Conservation (phyloP, 2,888 invertebrate genomes). For the Drosophila prolongata region DNA sequence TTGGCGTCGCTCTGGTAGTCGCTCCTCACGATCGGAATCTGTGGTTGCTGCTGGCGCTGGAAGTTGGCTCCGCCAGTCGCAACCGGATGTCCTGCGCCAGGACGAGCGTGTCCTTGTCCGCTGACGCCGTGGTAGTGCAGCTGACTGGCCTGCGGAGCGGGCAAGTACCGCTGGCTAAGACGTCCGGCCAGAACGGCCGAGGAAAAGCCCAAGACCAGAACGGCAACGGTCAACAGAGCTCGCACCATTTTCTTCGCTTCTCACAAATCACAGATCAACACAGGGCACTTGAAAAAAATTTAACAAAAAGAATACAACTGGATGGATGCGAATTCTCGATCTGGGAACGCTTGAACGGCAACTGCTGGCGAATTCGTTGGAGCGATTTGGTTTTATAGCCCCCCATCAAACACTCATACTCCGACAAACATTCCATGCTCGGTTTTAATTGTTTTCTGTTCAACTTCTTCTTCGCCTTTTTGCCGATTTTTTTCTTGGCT, state of each 20-base stretch:
- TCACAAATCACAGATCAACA: conserved; percentile 17
- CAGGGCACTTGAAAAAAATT: conserved; percentile 19
- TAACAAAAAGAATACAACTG: conserved; percentile 10
- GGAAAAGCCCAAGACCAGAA: conserved; percentile 54
- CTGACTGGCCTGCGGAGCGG: conserved; percentile 68
- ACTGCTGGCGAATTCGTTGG: conserved; percentile 25
- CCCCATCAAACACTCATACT: conserved; percentile 16
- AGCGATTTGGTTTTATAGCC: conserved; percentile 69
- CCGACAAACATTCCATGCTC: conserved; percentile 51
- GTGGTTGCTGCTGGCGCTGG: conserved; percentile 33
- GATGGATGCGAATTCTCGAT: conserved; percentile 17
- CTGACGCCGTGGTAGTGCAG: conserved; percentile 76
- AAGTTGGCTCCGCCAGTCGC: neutral
- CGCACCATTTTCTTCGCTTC: conserved; percentile 52
- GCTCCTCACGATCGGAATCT: conserved; percentile 87
- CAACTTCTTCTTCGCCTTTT: conserved; percentile 29
- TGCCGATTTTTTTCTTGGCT: conserved; percentile 3
- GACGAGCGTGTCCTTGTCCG: conserved; percentile 40
- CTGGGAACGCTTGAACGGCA: conserved; percentile 30
- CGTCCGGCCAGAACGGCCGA: conserved; percentile 62
- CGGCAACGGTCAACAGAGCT: conserved; percentile 41
- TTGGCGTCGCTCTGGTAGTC: conserved; percentile 87
- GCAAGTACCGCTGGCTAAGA: conserved; percentile 79
- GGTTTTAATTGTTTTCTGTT: conserved; percentile 74
- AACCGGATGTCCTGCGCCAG: conserved; percentile 3